phyloP scores from a whole-genome alignment of 2,113 vertebrate genomes.

The Orycteropus afer region DNA sequence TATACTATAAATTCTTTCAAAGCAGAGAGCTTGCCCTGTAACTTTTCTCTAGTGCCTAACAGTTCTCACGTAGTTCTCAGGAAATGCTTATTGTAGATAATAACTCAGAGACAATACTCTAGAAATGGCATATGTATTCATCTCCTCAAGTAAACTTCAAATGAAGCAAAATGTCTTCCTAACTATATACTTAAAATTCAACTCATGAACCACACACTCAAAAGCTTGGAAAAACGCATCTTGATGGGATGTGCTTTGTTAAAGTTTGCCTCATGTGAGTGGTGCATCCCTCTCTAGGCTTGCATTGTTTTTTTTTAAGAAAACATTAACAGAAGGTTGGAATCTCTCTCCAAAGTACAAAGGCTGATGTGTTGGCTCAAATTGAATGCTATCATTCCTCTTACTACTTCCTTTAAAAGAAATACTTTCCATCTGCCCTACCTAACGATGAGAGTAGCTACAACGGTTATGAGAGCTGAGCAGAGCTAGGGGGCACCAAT shows the following conservation, averaged over 20 bases:
- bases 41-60: rapidly evolving
- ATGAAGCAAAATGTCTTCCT: background rate
- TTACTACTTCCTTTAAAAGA: background rate
- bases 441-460: too few species aligned
- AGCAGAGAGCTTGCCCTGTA: too few species aligned
- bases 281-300: rapidly evolving
- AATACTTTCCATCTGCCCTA: background rate
- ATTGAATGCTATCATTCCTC: too few species aligned
- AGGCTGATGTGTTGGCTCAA: background rate
- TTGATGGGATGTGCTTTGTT: background rate
- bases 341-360: background rate
- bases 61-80: background rate
- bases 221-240: rapidly evolving
- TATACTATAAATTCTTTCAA: rapidly evolving
- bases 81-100: background rate
- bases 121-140: background rate
- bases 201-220: background rate
- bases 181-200: background rate
- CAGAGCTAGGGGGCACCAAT: constrained; percentile 36
- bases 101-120: rapidly evolving
- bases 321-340: background rate
- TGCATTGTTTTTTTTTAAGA: background rate
- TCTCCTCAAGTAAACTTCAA: background rate
- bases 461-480: too few species aligned
- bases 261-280: rapidly evolving